A percentile compares a stretch with the other conserved stretches of the same genome.
phyloP scores from a whole-genome alignment of 2,888 invertebrate genomes.

The Proisotoma minuta region DNA sequence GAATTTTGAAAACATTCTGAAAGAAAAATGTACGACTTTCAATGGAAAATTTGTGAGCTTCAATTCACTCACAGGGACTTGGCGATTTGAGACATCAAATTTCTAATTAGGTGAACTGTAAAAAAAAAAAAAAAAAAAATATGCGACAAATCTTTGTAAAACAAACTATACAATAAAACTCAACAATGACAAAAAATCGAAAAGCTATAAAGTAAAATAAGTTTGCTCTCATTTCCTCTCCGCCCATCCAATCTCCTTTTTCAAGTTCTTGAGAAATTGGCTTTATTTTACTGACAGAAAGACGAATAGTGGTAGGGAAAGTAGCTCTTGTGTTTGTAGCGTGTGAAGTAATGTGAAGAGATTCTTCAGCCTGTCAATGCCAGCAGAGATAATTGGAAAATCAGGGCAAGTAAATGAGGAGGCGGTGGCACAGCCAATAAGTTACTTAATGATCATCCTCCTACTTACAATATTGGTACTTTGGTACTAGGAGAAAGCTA shows the following conservation, averaged over 20 bases:
- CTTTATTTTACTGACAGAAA: background rate
- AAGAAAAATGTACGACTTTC: background rate
- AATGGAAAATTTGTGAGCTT: slow-evolving; percentile 17
- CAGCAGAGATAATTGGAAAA: slow-evolving; percentile 19
- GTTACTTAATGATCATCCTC: background rate
- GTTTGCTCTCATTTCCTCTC: slow-evolving; percentile 6
- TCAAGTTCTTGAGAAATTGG: background rate
- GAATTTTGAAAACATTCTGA: slow-evolving; percentile 2
- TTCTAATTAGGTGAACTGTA: background rate
- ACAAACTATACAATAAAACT: background rate
- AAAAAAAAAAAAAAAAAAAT: background rate
- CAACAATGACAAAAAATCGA: background rate
- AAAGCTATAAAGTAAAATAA: slow-evolving; percentile 2
- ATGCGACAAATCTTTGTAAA: background rate
- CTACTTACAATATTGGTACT: no score
- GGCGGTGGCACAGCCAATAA: slow-evolving; percentile 6
- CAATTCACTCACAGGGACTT: slow-evolving; percentile 5
- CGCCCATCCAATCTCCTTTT: background rate
- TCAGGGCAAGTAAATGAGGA: slow-evolving; percentile 17
- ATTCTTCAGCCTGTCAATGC: slow-evolving; percentile 18
- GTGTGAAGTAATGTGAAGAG: no score
- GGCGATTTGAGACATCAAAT: slow-evolving; percentile 16
- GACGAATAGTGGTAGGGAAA: background rate
- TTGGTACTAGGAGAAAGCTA: no score
- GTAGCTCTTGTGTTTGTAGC: background rate